A percentile compares a stretch with the other conserved stretches of the same genome.
Conservation (phyloP, 2,888 invertebrate species). For the Cantharis lateralis region DNA sequence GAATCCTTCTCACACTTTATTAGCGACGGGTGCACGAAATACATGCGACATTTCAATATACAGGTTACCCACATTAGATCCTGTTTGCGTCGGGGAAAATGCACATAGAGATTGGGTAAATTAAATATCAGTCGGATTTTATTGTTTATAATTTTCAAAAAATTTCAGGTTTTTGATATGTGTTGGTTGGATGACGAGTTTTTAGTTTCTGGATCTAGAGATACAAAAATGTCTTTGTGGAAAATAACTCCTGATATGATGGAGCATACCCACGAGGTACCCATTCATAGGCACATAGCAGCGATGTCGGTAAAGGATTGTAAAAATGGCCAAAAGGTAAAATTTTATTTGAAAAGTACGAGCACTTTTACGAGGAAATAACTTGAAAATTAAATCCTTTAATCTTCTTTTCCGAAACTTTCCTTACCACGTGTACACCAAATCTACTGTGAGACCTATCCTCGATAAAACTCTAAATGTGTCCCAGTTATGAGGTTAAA, state of each 20-base stretch:
- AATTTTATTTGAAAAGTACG: not conserved
- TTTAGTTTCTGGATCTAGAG: conserved; percentile 90
- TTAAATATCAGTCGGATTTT: not conserved
- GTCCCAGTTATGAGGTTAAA: too few species aligned
- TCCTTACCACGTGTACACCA: too few species aligned
- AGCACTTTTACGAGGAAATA: too few species aligned
- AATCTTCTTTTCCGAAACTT: too few species aligned
- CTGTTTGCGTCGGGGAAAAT: conserved; percentile 88
- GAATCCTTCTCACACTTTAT: conserved; percentile 87
- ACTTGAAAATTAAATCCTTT: too few species aligned
- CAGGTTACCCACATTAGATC: conserved; percentile 91
- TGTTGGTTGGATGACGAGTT: conserved; percentile 97
- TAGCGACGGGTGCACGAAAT: conserved; percentile 91
- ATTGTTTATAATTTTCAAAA: not conserved
- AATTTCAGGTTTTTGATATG: conserved; percentile 75
- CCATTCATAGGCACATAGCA: conserved; percentile 61
- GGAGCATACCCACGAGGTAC: conserved; percentile 57
- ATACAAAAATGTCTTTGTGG: conserved; percentile 91
- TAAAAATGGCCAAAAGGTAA: conserved; percentile 68
- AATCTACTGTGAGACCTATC: too few species aligned
- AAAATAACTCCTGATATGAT: conserved; percentile 63
- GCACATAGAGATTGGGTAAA: conserved; percentile 89
- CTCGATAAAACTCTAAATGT: too few species aligned
- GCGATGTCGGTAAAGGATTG: conserved; percentile 79
- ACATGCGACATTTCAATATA: conserved; percentile 92